Evolutionary conservation across 2,797 vertebrate species (phyloP).

Genomic region (Oceanodroma leucorhoa): DNA sequence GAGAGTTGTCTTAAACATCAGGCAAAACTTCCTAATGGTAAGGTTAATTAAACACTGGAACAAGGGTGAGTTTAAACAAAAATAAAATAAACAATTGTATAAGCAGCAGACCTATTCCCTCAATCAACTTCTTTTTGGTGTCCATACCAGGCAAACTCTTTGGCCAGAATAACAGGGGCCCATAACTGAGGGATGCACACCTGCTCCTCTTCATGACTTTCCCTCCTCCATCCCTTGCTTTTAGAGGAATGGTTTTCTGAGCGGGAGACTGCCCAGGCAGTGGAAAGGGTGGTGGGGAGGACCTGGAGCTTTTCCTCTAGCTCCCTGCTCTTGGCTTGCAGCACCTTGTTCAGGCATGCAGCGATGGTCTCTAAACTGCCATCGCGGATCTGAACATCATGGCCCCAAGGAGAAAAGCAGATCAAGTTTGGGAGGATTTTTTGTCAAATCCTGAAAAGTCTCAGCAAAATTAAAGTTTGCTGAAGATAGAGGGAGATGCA

Average conservation of each 20-base stretch:
- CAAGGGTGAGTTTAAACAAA: background rate
- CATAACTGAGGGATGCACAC: background rate
- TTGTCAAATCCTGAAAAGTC: background rate
- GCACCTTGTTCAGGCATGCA: background rate
- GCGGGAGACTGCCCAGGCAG: background rate
- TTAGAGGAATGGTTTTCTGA: background rate
- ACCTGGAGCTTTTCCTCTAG: background rate
- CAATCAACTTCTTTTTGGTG: background rate
- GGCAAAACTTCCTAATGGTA: background rate
- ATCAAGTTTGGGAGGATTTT: background rate
- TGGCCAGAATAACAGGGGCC: background rate
- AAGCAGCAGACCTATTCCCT: background rate
- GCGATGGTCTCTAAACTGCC: background rate
- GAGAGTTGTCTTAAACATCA: background rate
- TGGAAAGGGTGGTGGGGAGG: background rate
- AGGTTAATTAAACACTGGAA: background rate
- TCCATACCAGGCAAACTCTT: background rate
- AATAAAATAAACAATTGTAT: background rate
- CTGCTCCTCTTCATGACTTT: background rate
- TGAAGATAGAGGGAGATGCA: background rate
- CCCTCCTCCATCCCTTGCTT: background rate
- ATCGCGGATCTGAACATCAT: fast-evolving
- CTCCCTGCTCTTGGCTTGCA: background rate
- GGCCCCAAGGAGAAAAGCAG: background rate
- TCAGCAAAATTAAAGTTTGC: background rate